Percentiles rank a stretch among this genome's conserved stretches.
Evolutionary conservation across 2,797 vertebrate species (phyloP).

Genomic region (Coracias cyanogaster): DNA sequence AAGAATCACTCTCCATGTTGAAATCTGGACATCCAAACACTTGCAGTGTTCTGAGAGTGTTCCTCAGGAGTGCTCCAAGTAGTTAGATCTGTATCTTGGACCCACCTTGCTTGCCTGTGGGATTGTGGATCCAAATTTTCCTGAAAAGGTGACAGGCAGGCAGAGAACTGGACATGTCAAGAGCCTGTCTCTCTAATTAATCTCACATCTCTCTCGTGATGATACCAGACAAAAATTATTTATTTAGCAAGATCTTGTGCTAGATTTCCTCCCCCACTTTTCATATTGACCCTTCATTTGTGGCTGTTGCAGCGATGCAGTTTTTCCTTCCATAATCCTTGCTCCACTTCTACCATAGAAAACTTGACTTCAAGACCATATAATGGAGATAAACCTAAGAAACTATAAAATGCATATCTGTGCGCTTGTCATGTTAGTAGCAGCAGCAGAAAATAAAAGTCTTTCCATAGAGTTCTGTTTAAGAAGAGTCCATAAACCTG

Average conservation of each 20-base stretch:
- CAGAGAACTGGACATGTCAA: background rate
- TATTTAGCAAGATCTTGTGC: background rate
- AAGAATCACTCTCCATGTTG: background rate
- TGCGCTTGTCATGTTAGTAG: background rate
- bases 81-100: background rate
- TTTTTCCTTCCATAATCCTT: background rate
- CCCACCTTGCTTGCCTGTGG: background rate
- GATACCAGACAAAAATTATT: background rate
- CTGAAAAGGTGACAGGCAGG: background rate
- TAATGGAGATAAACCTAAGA: background rate
- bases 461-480: background rate
- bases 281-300: background rate
- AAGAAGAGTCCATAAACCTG: background rate
- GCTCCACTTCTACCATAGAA: background rate
- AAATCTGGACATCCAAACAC: background rate
- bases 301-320: background rate
- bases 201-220: background rate
- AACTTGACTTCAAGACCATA: background rate
- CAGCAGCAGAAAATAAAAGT: background rate
- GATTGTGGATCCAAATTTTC: background rate
- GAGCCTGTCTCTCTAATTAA: background rate
- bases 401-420: background rate
- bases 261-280: background rate
- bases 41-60: too few relatives aligned
- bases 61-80: background rate